A percentile compares a stretch with the other conserved stretches of the same genome.
Conservation (phyloP, 2,113 vertebrate species). For the Tetraodon nigroviridis region DNA sequence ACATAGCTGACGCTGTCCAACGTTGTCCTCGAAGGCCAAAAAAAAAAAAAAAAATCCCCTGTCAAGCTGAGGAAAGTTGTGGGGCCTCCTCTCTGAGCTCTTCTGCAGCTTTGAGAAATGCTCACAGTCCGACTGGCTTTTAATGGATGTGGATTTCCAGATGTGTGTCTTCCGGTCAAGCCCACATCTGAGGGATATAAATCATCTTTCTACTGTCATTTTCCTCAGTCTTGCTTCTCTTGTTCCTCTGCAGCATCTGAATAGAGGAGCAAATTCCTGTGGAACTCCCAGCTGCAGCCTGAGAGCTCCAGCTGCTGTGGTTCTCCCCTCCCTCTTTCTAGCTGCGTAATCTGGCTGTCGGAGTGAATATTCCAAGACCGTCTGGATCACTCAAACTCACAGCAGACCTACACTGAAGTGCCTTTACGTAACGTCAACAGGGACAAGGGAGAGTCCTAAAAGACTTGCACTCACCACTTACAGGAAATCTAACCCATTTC, state of each 20-base stretch:
- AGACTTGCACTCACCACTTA: not conserved
- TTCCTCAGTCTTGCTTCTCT: slow-evolving; percentile 1
- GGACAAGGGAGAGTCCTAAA: slow-evolving; percentile 31
- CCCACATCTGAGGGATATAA: not conserved
- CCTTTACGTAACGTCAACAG: slow-evolving; percentile 59
- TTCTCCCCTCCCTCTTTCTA: slow-evolving; percentile 12
- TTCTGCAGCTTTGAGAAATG: slow-evolving; percentile 16
- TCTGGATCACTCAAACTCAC: slow-evolving; percentile 17
- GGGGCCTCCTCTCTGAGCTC: slow-evolving; percentile 1
- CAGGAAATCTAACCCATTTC: not conserved
- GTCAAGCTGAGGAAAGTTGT: too few species aligned
- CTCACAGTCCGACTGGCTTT: not conserved
- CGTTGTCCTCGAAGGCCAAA: not conserved
- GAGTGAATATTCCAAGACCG: slow-evolving; percentile 27
- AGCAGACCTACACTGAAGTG: slow-evolving; percentile 25
- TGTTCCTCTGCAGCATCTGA: slow-evolving; percentile 12
- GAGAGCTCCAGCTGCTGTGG: slow-evolving; percentile 12
- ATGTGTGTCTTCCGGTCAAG: not conserved
- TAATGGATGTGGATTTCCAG: not conserved
- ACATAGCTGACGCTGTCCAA: slow-evolving; percentile 32
- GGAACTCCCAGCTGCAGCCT: slow-evolving; percentile 1
- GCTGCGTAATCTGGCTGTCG: slow-evolving; percentile 20
- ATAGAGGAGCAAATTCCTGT: slow-evolving; percentile 1
- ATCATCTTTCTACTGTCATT: slow-evolving; percentile 15
- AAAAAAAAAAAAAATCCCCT: not conserved